These are phyloP conservation scores for Apus apus DNA, from an alignment of 2,113 vertebrate genomes.

Conservation along the genomic window DNA sequence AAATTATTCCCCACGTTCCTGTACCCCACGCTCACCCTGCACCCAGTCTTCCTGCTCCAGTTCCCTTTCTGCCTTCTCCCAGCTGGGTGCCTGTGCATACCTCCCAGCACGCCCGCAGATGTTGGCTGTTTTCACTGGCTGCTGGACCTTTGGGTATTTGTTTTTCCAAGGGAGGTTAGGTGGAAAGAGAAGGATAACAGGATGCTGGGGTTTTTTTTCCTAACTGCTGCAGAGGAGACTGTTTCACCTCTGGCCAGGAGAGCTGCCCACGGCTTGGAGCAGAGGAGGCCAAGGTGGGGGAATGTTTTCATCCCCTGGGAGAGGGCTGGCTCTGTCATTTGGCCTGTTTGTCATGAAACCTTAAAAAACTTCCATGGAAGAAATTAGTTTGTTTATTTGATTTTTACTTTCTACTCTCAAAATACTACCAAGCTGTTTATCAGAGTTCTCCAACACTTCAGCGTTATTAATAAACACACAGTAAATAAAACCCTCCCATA, in stretches of 20 bases:
- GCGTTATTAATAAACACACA: not conserved
- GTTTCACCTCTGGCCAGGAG: constrained; percentile 20
- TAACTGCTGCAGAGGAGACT: not conserved
- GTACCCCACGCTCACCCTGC: not conserved
- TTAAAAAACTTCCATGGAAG: not conserved
- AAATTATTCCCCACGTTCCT: not conserved
- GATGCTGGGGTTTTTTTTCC: constrained; percentile 42
- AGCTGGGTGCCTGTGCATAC: not conserved
- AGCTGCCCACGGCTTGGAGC: not conserved
- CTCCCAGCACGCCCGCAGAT: not conserved
- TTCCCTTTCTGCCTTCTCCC: not conserved
- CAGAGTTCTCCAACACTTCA: not conserved
- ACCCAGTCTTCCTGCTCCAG: not conserved
- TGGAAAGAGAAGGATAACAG: constrained; percentile 64
- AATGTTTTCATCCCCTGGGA: not conserved
- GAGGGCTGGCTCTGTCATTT: not conserved
- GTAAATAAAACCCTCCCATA: not conserved
- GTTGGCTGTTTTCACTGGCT: constrained; percentile 38
- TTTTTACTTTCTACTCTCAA: constrained; percentile 35
- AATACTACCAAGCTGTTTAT: constrained; percentile 17
- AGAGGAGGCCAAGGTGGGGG: not conserved
- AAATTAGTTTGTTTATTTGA: not conserved
- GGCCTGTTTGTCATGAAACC: not conserved
- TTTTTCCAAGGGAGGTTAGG: constrained; percentile 57
- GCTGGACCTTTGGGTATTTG: constrained; percentile 49